Evolutionary conservation across 2,797 vertebrate genomes (phyloP), one percentile per base, ranked within the genome.

Genomic region (Tokudaia tokunoshimensis): DNA sequence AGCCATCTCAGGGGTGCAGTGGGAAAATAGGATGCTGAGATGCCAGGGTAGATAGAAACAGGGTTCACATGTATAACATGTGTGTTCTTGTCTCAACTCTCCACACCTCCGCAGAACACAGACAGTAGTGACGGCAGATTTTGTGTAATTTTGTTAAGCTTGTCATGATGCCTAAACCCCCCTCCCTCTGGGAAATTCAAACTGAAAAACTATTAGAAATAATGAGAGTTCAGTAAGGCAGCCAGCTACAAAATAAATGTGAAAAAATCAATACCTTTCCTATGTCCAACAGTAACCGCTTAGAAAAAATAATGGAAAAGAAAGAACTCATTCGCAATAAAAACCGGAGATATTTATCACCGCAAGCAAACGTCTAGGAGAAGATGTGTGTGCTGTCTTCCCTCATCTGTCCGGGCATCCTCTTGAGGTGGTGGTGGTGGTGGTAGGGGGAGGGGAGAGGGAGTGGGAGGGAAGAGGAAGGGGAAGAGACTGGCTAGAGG

Each of bases 181-280:
- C 55, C 44, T 22, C 6, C 81, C 74, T 80, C 74, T 91, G 91
- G 85, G 82, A 94, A 86, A 97, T 92, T 47, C 67, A 95, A 94
- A 85, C 97, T 94, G 92, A 94, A 92, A 96, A 95, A 84, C 88
- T 97, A 94, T 97, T 96, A 97, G 85, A 96, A 97, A 97, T 98
- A 97, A 97, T 92, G 97, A 97, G 94, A 97, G 97, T 96, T 97
- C 95, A 94, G 97, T 92, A 97, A 94, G 95, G 92, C 95, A 92
- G 92, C 82, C 89, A 76, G 95, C 96, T 95, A 94, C 81, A 84
- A 96, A 95, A 96, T 86, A 96, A 96, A 96, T 89, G 96, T 86
- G 74, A 75, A 89, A 89, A 98, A 97, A 98, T 97, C 96, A 96
- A 97, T 97, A 97, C 85, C 92, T 91, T 96, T 96, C 94, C 88